Evolutionary conservation across 53 echinoderm and acorn worm genomes (phyloP), one percentile per base, ranked within the genome.

Genomic region (Stichopus horrens): DNA sequence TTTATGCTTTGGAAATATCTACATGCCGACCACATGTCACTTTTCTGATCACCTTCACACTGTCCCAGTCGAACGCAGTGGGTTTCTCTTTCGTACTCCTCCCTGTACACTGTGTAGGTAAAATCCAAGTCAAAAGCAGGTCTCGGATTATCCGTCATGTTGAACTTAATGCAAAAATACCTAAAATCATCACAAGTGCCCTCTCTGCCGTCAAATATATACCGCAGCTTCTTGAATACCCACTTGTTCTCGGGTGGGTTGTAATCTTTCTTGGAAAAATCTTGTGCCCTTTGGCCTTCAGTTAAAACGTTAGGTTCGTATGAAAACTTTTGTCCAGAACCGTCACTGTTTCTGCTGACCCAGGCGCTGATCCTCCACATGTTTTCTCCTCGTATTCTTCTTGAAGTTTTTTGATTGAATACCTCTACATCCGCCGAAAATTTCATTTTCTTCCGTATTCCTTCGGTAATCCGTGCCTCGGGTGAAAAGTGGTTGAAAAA

Each of bases 61-160:
- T 2, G 10, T 51, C 85, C 85, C 60, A 85, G 85, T 51, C 85
- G 65, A 63, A 67, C 67, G 68, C 85, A 85, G 5, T 13, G 8
- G 1, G 67, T 85, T 85, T 85, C 23, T 67, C 85, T 63, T 23
- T 63, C 51, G 52, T 85, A 63, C 67, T 85, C 85, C n/a, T 67
- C 85, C 23, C 23, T 13, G 67, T 11, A 66, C 23, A 85, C 85
- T 18, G 85, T 51, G 65, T 37, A 85, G 6, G 83, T 83, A 21
- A 83, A 83, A 23, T 85, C 85, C 85, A 85, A 67, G 51, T 66
- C 66, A 67, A 85, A 85, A 9, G 4, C 51, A 63, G 85, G 85
- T 23, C n/a, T 5, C 58, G 85, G 66, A 11, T 85, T 8, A 52
- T 85, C 85, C 85, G 85, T 65, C 66, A 65, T 18, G 18, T 68